Conservation (phyloP, 2,797 vertebrate species). For the Pteronotus mesoamericanus region DNA sequence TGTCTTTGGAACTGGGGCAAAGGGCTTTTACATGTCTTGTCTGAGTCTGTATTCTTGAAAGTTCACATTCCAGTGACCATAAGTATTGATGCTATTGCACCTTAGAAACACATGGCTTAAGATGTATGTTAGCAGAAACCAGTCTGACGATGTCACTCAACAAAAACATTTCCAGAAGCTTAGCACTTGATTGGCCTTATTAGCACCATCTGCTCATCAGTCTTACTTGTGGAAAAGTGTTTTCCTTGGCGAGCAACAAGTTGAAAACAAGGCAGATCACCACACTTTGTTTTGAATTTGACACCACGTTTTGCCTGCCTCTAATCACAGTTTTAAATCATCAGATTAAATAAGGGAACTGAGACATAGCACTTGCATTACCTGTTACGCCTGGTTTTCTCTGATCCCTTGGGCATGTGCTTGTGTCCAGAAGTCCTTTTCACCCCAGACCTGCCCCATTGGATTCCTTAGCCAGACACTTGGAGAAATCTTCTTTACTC, state of each 20-base stretch:
- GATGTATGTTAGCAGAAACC: constrained; percentile 41
- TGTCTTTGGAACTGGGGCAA: not conserved
- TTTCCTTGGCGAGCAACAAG: constrained; percentile 62
- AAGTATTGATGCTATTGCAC: not conserved
- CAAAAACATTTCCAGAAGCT: constrained; percentile 68
- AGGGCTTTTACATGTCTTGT: not conserved
- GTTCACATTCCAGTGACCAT: constrained; percentile 6
- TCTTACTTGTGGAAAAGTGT: constrained; percentile 59
- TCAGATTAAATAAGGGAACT: constrained; percentile 28
- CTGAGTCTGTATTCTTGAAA: constrained; percentile 28
- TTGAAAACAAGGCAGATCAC: constrained; percentile 61
- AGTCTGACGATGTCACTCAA: constrained; percentile 61
- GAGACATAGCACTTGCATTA: not conserved
- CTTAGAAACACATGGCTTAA: constrained; percentile 40
- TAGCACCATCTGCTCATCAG: constrained; percentile 69
- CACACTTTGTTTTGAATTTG: constrained; percentile 61
- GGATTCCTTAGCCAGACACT: not conserved
- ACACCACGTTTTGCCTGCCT: constrained; percentile 41
- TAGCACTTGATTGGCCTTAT: constrained; percentile 67
- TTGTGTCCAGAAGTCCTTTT: not conserved
- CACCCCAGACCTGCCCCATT: not conserved
- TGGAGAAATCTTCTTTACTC: not conserved
- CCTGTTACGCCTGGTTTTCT: not conserved
- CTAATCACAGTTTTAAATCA: constrained; percentile 54
- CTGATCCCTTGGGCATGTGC: not conserved